Percentiles rank a stretch among this genome's conserved stretches.
Conservation (phyloP, 53 echinoderm and acorn worm genomes). For the Zoroaster sp. region DNA sequence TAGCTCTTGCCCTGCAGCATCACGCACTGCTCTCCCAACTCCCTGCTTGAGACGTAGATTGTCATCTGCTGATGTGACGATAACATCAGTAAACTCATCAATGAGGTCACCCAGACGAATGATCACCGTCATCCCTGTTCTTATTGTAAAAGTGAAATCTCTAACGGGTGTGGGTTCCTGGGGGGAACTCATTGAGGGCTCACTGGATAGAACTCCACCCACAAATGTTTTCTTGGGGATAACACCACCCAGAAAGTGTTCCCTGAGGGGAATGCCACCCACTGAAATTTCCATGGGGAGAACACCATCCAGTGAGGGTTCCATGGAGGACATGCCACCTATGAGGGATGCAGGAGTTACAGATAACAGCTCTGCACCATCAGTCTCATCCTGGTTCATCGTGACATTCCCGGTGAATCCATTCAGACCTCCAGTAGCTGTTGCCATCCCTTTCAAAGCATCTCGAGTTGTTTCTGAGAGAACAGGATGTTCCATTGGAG, state of each 20-base stretch:
- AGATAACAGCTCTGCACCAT: not conserved
- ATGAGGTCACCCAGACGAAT: conserved; percentile 50
- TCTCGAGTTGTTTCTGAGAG: not conserved
- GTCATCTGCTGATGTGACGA: conserved; percentile 34
- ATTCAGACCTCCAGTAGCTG: not conserved
- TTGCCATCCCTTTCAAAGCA: not conserved
- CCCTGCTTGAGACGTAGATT: not conserved
- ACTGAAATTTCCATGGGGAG: not conserved
- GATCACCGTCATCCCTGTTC: not conserved
- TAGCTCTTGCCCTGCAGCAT: conserved; percentile 35
- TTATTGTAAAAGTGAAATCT: conserved; percentile 14
- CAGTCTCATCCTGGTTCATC: not conserved
- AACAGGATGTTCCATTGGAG: not conserved
- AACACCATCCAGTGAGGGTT: not conserved
- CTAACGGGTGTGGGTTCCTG: no score
- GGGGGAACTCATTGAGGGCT: no score
- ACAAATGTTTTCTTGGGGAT: no score
- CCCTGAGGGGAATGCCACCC: not conserved
- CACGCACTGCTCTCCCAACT: conserved; percentile 10
- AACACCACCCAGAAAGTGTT: no score
- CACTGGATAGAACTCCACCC: no score
- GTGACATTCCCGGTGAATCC: not conserved
- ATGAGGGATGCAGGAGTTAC: not conserved
- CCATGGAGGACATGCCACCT: not conserved
- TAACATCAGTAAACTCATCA: conserved; percentile 47